Conservation (phyloP, 2,888 invertebrate genomes). For the Andrena camellia region DNA sequence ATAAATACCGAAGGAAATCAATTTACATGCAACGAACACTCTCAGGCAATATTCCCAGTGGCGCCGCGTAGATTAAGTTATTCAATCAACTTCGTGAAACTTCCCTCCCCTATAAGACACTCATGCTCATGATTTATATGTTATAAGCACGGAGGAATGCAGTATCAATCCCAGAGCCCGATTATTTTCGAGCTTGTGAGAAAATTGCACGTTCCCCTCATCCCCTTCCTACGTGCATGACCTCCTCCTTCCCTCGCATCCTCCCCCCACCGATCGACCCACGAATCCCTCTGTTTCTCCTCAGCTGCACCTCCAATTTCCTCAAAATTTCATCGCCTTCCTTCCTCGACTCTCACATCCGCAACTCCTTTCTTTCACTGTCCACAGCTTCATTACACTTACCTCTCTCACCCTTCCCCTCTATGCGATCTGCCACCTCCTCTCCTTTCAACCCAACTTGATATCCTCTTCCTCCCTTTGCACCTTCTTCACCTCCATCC, state of each 20-base stretch:
- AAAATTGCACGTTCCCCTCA: conserved; percentile 79
- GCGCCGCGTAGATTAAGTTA: conserved; percentile 17
- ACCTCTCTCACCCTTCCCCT: no score
- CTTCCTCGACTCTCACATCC: not conserved
- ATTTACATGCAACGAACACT: not conserved
- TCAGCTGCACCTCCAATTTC: not conserved
- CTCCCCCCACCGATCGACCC: conserved; percentile 20
- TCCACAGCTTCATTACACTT: no score
- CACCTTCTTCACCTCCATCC: not conserved
- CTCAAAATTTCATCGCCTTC: not conserved
- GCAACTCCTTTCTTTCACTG: no score
- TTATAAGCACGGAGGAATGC: conserved; percentile 59
- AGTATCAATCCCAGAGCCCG: conserved; percentile 74
- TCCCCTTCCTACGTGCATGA: conserved; percentile 39
- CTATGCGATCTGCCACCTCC: no score
- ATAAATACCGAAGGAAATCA: not conserved
- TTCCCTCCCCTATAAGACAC: conserved; percentile 6
- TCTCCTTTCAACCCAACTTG: no score
- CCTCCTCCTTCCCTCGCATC: not conserved
- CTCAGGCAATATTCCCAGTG: conserved; percentile 7
- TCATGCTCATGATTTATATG: conserved; percentile 42
- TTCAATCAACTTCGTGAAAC: conserved; percentile 20
- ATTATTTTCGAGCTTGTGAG: conserved; percentile 80
- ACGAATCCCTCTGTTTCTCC: not conserved
- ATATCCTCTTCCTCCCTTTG: no score